Evolutionary conservation across 2,113 vertebrate genomes (phyloP).

Genomic region (Scytalopus superciliaris): DNA sequence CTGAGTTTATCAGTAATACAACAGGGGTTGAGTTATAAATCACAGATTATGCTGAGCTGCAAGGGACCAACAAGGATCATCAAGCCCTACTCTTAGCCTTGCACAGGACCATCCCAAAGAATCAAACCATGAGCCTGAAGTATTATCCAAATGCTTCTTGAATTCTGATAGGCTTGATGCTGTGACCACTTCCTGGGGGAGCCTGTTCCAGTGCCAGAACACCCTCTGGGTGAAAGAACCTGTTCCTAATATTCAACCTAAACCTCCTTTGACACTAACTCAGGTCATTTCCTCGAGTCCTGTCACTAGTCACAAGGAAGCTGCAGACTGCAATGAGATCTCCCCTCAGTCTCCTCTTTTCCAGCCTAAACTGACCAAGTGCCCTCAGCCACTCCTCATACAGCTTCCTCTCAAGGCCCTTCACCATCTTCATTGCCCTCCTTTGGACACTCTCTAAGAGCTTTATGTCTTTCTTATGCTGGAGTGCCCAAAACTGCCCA

Average conservation of each 20-base stretch:
- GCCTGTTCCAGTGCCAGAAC: neutral
- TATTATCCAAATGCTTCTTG: neutral
- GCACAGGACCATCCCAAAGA: neutral
- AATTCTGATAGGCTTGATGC: neutral
- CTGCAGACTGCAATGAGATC: neutral
- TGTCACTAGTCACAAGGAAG: neutral
- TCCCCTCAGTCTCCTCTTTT: neutral
- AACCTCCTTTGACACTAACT: neutral
- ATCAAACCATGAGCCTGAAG: neutral
- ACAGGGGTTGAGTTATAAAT: neutral
- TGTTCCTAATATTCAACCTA: neutral
- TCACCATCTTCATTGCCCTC: neutral
- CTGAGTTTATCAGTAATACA: neutral
- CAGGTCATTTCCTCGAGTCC: neutral
- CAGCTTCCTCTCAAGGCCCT: neutral
- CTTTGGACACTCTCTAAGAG: too few species aligned
- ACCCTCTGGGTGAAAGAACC: neutral
- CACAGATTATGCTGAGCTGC: neutral
- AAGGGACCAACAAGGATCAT: neutral
- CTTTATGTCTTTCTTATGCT: neutral
- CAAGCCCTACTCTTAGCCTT: neutral
- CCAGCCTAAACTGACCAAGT: neutral
- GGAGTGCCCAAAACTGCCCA: neutral
- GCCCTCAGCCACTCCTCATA: neutral
- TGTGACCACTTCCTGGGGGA: neutral